A percentile compares a stretch with the other conserved stretches of the same genome.
Evolutionary conservation across 2,113 vertebrate species (phyloP).

Genomic region (Glaucidium brasilianum): DNA sequence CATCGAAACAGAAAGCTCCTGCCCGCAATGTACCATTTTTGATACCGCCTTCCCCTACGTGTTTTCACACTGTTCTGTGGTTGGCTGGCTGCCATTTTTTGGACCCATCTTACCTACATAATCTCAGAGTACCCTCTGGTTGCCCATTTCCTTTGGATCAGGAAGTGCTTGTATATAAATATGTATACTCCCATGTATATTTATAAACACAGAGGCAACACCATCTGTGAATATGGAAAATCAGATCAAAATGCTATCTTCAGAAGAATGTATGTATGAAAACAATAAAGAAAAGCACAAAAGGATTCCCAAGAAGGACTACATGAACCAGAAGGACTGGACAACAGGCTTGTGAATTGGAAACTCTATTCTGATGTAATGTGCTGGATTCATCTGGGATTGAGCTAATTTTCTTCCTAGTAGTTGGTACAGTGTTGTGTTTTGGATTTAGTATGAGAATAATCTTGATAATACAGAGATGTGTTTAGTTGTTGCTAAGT

Average conservation of each 20-base stretch:
- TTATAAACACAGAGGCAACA: not conserved
- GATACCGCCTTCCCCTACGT: rapidly evolving
- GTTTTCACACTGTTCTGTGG: not conserved
- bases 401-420: too few relatives aligned
- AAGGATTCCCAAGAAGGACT: not conserved
- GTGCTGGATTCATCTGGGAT: too few relatives aligned
- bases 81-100: not conserved
- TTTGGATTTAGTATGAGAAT: too few relatives aligned
- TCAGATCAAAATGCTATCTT: not conserved
- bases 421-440: too few relatives aligned
- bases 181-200: not conserved
- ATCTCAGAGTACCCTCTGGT: not conserved
- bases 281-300: not conserved
- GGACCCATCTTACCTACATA: too few relatives aligned
- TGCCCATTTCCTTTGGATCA: not conserved
- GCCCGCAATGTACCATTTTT: not conserved
- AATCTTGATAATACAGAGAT: too few relatives aligned
- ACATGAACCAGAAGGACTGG: not conserved
- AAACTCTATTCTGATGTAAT: not conserved
- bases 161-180: not conserved
- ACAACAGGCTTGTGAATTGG: not conserved
- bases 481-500: too few relatives aligned
- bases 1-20: not conserved
- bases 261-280: not conserved
- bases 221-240: not conserved